Base-by-base conservation (phyloP, 2,797 vertebrate genomes). In the Lepidocolaptes lacrymiger region DNA sequence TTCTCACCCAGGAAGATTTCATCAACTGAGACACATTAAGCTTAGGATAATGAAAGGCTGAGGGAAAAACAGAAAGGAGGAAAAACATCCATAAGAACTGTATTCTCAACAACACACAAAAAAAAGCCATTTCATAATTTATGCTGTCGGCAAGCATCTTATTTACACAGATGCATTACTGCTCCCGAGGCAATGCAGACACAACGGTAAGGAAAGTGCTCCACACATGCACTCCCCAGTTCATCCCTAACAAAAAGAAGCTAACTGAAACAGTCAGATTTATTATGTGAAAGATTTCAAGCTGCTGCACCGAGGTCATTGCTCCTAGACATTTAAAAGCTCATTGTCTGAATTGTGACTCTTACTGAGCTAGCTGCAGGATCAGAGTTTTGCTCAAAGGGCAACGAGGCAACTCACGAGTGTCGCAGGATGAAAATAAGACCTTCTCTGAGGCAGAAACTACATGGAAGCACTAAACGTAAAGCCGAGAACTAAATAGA, bases 1-100 rank as follows among this genome's bases (percentile, higher is more conserved):
- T 99, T 89, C 98, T 98, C 77, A 99, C 98, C 99, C 99, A 99
- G 59, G 99, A 99, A 69, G 98, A 98, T 89, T 98, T 99, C 97
- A 99, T 97, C 91, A 99, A 79, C 86, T 99, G 98, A 32, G 99
- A 98, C 27, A 98, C 97, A 88, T 99, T 99, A 62, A 99, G 98
- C 92, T 99, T 99, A 4, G 98, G 99, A 94, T 99, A 99, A 96
- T 99, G 98, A 97, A 99, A 98, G 64, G 98, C 98, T 98, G 88
- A 36, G 61, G 43, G 52, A 87, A 64, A 84, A 81, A 85, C 43
- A 92, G 80, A 81, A 86, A 6, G 7, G 28, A 69, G 37, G 36
- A 88, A 85, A 94, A 93, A 93, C 36, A 85, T 78, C 34, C 1
- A 0, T 97, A 68, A 96, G 76, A 96, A 91, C 18, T 55, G 44